Conservation (phyloP, 2,797 vertebrate genomes). For the Melanitta fusca region DNA sequence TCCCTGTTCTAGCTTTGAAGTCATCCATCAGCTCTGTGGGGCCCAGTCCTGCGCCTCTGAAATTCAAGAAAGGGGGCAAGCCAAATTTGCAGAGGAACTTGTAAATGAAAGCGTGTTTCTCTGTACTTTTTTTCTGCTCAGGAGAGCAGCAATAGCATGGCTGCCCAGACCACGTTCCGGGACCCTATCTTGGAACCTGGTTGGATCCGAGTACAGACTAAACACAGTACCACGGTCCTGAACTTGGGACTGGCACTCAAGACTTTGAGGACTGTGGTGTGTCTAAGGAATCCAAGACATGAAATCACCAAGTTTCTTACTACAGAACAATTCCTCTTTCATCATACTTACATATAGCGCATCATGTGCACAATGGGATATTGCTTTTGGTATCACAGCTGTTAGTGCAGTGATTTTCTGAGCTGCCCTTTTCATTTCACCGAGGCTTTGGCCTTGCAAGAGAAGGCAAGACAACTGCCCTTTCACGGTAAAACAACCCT, state of each 20-base stretch:
- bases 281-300: background rate
- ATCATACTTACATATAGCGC: background rate
- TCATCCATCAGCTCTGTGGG: background rate
- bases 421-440: background rate
- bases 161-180: background rate
- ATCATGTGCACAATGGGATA: rapidly evolving
- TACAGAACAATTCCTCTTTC: background rate
- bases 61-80: background rate
- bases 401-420: background rate
- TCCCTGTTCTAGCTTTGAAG: background rate
- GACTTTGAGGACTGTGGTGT: background rate
- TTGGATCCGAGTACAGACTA: rapidly evolving
- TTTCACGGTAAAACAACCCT: constrained; percentile 10
- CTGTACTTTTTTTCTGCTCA: background rate
- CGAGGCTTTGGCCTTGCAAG: background rate
- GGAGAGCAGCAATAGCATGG: background rate
- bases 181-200: background rate
- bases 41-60: background rate
- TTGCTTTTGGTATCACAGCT: background rate
- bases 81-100: background rate
- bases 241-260: background rate
- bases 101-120: background rate
- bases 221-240: background rate
- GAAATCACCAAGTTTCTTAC: background rate
- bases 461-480: background rate